Percentiles rank a stretch among this genome's conserved stretches.
These are phyloP conservation scores for Halocaridina rubra DNA, from an alignment of 2,888 invertebrate species.

Conservation along the genomic window DNA sequence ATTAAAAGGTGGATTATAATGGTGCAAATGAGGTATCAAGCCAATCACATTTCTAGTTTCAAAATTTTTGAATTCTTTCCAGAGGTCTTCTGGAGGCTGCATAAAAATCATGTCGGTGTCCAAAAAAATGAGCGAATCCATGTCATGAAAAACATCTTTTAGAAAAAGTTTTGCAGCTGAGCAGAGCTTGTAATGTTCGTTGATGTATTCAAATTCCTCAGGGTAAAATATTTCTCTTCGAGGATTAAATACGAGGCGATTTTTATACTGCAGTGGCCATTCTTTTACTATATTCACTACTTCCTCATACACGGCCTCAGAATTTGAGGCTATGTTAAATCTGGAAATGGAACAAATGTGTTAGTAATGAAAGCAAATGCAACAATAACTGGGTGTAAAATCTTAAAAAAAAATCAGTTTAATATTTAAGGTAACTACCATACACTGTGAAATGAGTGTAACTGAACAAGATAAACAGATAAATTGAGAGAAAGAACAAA, in stretches of 20 bases:
- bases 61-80: background rate
- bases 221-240: background rate
- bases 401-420: too few species aligned
- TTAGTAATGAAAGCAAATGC: too few species aligned
- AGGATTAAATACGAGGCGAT: background rate
- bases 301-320: background rate
- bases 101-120: conserved; percentile 21
- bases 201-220: background rate
- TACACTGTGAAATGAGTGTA: too few species aligned
- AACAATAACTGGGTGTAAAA: background rate
- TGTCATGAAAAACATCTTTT: background rate
- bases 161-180: background rate
- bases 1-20: background rate
- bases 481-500: too few species aligned
- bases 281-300: background rate
- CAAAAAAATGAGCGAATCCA: conserved; percentile 6
- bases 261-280: background rate
- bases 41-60: background rate
- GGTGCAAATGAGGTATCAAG: background rate
- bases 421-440: too few species aligned
- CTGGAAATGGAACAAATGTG: too few species aligned
- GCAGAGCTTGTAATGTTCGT: background rate
- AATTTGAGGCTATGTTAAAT: background rate
- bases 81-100: background rate
- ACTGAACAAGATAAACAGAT: too few species aligned